These are phyloP conservation scores for Machimus atricapillus DNA, from an alignment of 2,888 invertebrate species.

Conservation along the genomic window DNA sequence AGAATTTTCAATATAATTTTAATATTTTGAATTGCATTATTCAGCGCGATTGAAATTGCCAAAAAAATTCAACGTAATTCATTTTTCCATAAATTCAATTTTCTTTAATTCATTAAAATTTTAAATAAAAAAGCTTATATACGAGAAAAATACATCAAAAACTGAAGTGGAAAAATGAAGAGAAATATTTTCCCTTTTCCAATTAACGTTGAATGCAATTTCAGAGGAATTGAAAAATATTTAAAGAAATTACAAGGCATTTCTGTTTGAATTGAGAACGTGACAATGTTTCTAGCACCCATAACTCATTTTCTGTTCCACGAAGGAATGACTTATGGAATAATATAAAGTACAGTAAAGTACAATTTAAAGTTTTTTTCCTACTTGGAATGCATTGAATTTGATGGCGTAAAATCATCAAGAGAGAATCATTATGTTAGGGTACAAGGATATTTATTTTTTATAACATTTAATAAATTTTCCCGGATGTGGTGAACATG, in stretches of 20 bases:
- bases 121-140: background rate
- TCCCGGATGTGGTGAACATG: background rate
- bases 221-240: background rate
- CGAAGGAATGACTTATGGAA: background rate
- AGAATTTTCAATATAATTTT: too few species aligned
- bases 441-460: background rate
- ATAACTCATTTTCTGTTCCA: background rate
- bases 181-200: background rate
- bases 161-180: background rate
- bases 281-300: background rate
- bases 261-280: background rate
- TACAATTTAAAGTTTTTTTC: background rate
- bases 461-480: background rate
- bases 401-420: background rate
- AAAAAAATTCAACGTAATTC: background rate
- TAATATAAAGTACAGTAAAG: background rate
- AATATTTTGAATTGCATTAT: too few species aligned
- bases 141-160: background rate
- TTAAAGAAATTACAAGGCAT: background rate
- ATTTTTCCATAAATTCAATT: background rate
- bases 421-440: background rate
- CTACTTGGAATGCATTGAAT: background rate
- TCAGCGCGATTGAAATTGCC: too few species aligned
- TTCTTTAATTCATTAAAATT: background rate
- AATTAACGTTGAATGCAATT: background rate